Base-by-base conservation (phyloP, 2,797 vertebrate species). In the Picus viridis region DNA sequence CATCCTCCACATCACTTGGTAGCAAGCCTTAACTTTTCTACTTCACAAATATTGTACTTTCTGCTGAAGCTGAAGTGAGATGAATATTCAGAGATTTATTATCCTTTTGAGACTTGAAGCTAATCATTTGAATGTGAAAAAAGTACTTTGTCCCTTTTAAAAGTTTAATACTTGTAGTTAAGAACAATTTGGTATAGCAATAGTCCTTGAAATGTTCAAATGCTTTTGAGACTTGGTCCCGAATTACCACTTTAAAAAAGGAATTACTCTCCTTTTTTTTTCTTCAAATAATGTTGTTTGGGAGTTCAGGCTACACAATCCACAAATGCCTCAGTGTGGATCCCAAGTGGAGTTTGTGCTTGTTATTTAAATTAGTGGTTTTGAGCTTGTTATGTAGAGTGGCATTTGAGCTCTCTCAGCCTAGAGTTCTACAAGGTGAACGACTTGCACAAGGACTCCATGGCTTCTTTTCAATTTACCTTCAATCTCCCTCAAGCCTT, bases 321-420 rank as follows among this genome's bases (percentile, higher is more conserved):
- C 89, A 86, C 85, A 95, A 88, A 80, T 62, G 84, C 63, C 64
- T 94, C 69, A 4, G n/a, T 83, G 80, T 78, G 78, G 77, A 89
- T 96, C 93, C 94, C 94, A 90, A 95, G 92, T 89, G 91, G 83
- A 93, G 80, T 57, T 92, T 91, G 67, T 91, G 78, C 86, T 76
- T 93, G 85, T 93, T 96, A 95, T 96, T 95, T 95, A 96, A 96
- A 96, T 94, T 80, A 92, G 84, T 86, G 83, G 5, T 83, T 96
- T 89, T 86, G 75, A 96, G 75, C 81, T 93, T 92, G 91, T 95
- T 97, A 94, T 68, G 68, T 83, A 76, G 92, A 96, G 91, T 83
- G 85, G 88, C 78, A 86, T 94, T 94, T 92, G 92, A 96, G 96
- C 61, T 56, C 63, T 64, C 90, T 88, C 85, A 90, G 75, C 65